Percentiles rank a stretch among this genome's conserved stretches.
phyloP scores from a whole-genome alignment of 2,113 vertebrate genomes.

The Mirounga angustirostris region DNA sequence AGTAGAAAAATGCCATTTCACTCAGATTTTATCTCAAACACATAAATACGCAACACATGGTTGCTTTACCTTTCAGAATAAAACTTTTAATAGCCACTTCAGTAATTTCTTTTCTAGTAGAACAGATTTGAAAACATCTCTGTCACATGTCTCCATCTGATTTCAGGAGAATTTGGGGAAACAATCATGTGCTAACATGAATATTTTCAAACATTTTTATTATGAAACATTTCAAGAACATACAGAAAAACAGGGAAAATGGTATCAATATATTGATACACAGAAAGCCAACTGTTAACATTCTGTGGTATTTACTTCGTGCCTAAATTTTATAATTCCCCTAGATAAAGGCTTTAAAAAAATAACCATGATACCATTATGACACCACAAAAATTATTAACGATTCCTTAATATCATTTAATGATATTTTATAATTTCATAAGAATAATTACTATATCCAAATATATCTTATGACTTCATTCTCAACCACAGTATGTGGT shows the following conservation, averaged over 20 bases:
- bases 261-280: not conserved
- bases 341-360: not conserved
- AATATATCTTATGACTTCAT: not conserved
- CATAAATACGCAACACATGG: not conserved
- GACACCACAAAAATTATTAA: constrained; percentile 27
- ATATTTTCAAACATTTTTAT: not conserved
- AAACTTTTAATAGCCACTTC: constrained; percentile 47
- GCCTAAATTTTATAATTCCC: not conserved
- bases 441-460: not conserved
- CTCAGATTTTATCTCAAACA: constrained; percentile 42
- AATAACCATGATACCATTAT: not conserved
- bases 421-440: constrained; percentile 28
- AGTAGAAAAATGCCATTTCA: constrained; percentile 62
- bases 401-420: constrained; percentile 37
- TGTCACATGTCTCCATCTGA: not conserved
- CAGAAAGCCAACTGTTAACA: not conserved
- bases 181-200: not conserved
- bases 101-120: constrained; percentile 44
- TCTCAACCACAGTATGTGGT: not conserved
- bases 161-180: not conserved
- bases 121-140: constrained; percentile 23
- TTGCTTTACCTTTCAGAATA: constrained; percentile 31
- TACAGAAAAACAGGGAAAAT: not conserved
- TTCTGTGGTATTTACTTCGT: not conserved
- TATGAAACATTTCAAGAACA: constrained; percentile 49